Base-by-base conservation (phyloP, 2,113 vertebrate species). In the Silurus glanis region DNA sequence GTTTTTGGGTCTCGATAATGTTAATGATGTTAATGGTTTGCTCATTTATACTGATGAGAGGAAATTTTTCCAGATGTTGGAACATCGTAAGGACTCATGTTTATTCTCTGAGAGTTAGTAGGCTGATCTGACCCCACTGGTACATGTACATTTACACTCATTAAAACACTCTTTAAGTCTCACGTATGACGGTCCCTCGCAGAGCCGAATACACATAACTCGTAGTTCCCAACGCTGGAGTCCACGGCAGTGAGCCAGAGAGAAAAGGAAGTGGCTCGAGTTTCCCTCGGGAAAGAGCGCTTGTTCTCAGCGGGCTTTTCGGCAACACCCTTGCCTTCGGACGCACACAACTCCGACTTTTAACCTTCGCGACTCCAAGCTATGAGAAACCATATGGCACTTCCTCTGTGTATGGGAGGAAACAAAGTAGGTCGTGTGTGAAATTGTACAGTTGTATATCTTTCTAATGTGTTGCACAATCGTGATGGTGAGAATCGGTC, bases 251-350 rank as follows among this genome's bases (percentile, higher is more conserved):
- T 19, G 37, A 81, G 85, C 67, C 82, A 82, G 76, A 71, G 69
- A 49, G 82, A 86, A 72, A 37, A 92, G 92, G 92, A 93, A 93
- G 90, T 92, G 90, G 82, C 89, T 89, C 84, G 84, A 91, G 89
- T 91, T 93, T 93, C 93, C 94, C 93, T 82, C 86, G 92, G 91
- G 94, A 93, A 93, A 91, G 83, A 47, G 87, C 13, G 19, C 14
- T 72, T 85, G 45, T 83, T 79, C 93, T 88, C 90, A 92, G 91
- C 90, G 90, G 91, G 92, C 86, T 72, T 89, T 83, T 90, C 88
- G 91, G 91, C 92, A 89, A 85, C 89, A 83, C 82, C 71, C 78
- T 89, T 19, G 67, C 85, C 85, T 85, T 37, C 55, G 37, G 67
- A 85, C 80, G 64, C 71, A 75, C 66, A 72, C 75, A 28, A 37